Conservation (phyloP, 2,888 invertebrate genomes). For the Exocentrus adspersus region DNA sequence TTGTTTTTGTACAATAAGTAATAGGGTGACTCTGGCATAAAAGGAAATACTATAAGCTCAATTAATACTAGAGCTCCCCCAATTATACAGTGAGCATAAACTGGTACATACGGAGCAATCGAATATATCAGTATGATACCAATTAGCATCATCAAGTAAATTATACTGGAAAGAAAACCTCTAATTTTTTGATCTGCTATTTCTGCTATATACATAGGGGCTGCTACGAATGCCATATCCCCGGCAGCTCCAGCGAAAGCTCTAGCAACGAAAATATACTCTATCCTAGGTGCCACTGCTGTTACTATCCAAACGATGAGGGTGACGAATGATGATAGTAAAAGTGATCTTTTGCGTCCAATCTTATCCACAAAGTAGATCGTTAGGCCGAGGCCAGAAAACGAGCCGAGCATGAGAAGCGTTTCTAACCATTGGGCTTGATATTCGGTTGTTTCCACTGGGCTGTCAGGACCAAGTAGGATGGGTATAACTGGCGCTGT, state of each 20-base stretch:
- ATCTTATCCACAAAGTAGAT: conserved; percentile 57
- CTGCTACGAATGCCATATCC: conserved; percentile 61
- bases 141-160: conserved; percentile 60
- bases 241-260: conserved; percentile 59
- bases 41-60: conserved; percentile 56
- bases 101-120: conserved; percentile 53
- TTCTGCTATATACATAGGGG: conserved; percentile 62
- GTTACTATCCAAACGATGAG: conserved; percentile 59
- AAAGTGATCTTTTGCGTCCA: conserved; percentile 57
- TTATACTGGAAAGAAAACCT: conserved; percentile 59
- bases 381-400: conserved; percentile 57
- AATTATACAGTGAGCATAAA: conserved; percentile 50
- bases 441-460: conserved; percentile 51
- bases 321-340: conserved; percentile 57
- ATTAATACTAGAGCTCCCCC: conserved; percentile 54
- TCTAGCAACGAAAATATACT: conserved; percentile 56
- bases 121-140: conserved; percentile 60
- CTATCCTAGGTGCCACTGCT: conserved; percentile 54
- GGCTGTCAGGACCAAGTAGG: conserved; percentile 51
- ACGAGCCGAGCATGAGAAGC: conserved; percentile 54
- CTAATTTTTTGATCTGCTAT: conserved; percentile 62
- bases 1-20: conserved; percentile 57
- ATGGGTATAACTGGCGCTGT: conserved; percentile 59
- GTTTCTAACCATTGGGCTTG: conserved; percentile 55
- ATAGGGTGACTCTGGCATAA: conserved; percentile 59